phyloP scores from a whole-genome alignment of 2,888 invertebrate species.

The Mongoloraphidia duomilia region DNA sequence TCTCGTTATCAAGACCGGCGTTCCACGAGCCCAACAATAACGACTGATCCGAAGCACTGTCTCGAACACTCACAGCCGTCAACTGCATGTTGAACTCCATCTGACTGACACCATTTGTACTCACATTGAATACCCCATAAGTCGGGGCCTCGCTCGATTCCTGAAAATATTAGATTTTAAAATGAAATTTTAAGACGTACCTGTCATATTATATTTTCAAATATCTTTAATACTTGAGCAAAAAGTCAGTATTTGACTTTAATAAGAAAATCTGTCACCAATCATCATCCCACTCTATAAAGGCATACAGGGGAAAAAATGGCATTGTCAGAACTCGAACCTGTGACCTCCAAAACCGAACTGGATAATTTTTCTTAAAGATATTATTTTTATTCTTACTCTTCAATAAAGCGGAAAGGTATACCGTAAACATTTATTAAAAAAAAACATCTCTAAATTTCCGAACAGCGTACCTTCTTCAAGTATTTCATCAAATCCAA shows the following conservation, averaged over 20 bases:
- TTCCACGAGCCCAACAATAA: slow-evolving; percentile 61
- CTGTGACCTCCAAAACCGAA: no score
- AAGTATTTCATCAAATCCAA: slow-evolving; percentile 56
- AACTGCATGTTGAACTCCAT: slow-evolving; percentile 63
- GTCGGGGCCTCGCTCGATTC: slow-evolving; percentile 45
- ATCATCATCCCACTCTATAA: no score
- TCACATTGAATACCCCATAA: slow-evolving; percentile 50
- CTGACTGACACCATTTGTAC: slow-evolving; percentile 54
- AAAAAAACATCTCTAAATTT: background rate
- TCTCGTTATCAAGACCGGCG: slow-evolving; percentile 52
- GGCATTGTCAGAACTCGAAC: no score
- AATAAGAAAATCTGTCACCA: no score
- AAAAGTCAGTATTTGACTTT: no score
- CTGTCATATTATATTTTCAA: no score
- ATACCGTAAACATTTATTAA: no score
- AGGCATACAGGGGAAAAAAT: no score
- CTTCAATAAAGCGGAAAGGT: no score
- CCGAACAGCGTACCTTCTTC: slow-evolving; percentile 36
- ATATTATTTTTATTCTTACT: no score
- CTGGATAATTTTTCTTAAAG: no score
- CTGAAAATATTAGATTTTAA: slow-evolving; percentile 14
- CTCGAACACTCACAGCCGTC: slow-evolving; percentile 53
- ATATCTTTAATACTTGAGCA: no score
- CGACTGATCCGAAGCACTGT: slow-evolving; percentile 58
- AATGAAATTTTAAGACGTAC: background rate